These are phyloP conservation scores for Rhyacophila evoluta DNA, from an alignment of 2,888 invertebrate genomes.

Conservation along the genomic window DNA sequence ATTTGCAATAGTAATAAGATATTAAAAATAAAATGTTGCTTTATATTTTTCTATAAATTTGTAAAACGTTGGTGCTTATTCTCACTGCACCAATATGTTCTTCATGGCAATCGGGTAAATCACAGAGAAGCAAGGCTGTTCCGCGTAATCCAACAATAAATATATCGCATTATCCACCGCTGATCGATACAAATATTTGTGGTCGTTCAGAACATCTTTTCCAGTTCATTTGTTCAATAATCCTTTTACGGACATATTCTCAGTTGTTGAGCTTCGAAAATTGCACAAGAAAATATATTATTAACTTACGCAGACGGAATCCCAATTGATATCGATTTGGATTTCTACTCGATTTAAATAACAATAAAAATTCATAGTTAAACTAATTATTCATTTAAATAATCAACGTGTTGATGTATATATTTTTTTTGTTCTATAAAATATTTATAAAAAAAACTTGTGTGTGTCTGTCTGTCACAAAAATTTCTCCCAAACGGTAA, in stretches of 20 bases:
- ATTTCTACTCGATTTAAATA: neutral
- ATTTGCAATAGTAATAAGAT: no score
- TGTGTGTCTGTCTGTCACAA: no score
- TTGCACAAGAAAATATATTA: neutral
- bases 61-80: neutral
- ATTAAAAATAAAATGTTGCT: no score
- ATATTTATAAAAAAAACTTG: neutral
- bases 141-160: slow-evolving; percentile 36
- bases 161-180: slow-evolving; percentile 30
- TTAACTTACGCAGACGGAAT: neutral
- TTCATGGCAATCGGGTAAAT: neutral
- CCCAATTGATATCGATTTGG: neutral
- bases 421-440: neutral
- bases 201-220: neutral
- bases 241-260: slow-evolving; percentile 12
- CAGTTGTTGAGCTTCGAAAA: neutral
- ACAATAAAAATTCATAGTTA: neutral
- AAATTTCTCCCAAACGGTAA: no score
- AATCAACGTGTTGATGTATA: neutral
- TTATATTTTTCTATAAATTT: no score
- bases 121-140: slow-evolving; percentile 23
- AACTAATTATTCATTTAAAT: no score
- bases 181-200: slow-evolving; percentile 20
- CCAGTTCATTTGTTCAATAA: slow-evolving; percentile 22
- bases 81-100: neutral